phyloP scores from a whole-genome alignment of 2,113 vertebrate species.

The Apaloderma vittatum region DNA sequence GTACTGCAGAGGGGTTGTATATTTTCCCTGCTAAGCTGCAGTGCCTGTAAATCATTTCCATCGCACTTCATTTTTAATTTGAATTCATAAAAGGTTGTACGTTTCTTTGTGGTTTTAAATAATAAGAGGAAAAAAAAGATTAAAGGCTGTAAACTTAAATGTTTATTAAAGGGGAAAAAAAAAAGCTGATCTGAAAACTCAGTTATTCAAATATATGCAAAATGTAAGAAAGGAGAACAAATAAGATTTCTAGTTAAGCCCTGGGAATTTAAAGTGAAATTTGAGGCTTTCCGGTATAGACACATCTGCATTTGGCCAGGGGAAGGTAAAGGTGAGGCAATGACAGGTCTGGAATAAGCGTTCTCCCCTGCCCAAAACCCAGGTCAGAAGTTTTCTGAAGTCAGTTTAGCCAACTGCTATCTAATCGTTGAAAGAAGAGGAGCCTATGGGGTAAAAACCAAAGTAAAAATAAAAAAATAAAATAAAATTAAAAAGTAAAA shows the following conservation, averaged over 20 bases:
- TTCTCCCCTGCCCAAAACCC: background rate
- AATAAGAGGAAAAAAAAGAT: constrained; percentile 25
- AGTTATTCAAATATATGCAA: constrained; percentile 32
- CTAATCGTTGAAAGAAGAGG: background rate
- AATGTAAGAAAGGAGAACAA: constrained; percentile 3
- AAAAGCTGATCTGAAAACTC: constrained; percentile 10
- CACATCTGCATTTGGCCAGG: background rate
- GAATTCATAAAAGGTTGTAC: constrained; percentile 55
- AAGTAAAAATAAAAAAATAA: background rate
- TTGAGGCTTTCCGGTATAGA: background rate
- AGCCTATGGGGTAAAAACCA: background rate
- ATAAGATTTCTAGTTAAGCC: background rate
- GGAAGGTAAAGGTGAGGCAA: background rate
- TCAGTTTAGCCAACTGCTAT: background rate
- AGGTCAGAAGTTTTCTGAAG: background rate
- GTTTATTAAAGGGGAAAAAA: constrained; percentile 40
- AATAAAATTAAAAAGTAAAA: background rate
- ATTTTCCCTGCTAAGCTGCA: constrained; percentile 55
- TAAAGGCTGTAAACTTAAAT: constrained; percentile 32
- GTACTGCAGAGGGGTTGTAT: constrained; percentile 40
- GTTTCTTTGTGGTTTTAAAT: constrained; percentile 61
- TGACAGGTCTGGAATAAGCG: background rate
- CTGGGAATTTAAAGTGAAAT: background rate
- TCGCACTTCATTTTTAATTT: constrained; percentile 62
- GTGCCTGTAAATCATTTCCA: constrained; percentile 53